Percentiles rank a stretch among this genome's conserved stretches.
These are phyloP conservation scores for Nemapogon koenigi DNA, from an alignment of 2,888 invertebrate genomes.

Conservation along the genomic window DNA sequence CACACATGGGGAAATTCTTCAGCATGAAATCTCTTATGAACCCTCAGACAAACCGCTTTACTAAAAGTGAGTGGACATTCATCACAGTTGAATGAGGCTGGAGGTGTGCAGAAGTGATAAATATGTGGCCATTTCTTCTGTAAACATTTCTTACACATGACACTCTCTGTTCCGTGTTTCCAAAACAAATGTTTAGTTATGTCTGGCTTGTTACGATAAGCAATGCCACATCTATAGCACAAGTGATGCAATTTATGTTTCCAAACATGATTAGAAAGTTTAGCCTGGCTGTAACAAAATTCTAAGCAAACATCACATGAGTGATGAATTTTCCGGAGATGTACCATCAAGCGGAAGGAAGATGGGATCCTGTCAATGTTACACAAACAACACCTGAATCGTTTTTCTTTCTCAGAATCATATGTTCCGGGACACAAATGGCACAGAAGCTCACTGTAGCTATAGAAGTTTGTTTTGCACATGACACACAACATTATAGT, in stretches of 20 bases:
- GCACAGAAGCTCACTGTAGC: constrained; percentile 85
- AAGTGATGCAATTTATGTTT: constrained; percentile 88
- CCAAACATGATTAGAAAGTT: constrained; percentile 87
- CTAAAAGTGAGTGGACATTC: constrained; percentile 79
- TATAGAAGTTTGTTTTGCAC: constrained; percentile 88
- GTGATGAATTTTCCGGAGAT: constrained; percentile 82
- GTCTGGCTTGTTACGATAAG: constrained; percentile 86
- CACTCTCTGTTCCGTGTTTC: constrained; percentile 92
- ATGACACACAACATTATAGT: constrained; percentile 82
- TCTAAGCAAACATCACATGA: constrained; percentile 89
- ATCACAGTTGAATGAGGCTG: constrained; percentile 78
- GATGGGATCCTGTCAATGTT: constrained; percentile 80
- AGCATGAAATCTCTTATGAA: constrained; percentile 81
- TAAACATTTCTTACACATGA: constrained; percentile 81
- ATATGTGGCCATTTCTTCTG: constrained; percentile 93
- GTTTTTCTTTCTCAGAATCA: constrained; percentile 69
- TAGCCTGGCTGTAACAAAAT: constrained; percentile 78
- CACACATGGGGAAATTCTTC: constrained; percentile 77
- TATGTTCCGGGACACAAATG: constrained; percentile 86
- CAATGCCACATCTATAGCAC: constrained; percentile 87
- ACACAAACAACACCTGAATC: constrained; percentile 85
- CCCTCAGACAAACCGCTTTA: constrained; percentile 79
- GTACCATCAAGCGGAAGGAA: constrained; percentile 87
- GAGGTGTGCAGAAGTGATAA: constrained; percentile 89
- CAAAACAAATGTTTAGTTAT: constrained; percentile 90